Conservation (phyloP, 2,113 vertebrate species). For the Mohoua ochrocephala region DNA sequence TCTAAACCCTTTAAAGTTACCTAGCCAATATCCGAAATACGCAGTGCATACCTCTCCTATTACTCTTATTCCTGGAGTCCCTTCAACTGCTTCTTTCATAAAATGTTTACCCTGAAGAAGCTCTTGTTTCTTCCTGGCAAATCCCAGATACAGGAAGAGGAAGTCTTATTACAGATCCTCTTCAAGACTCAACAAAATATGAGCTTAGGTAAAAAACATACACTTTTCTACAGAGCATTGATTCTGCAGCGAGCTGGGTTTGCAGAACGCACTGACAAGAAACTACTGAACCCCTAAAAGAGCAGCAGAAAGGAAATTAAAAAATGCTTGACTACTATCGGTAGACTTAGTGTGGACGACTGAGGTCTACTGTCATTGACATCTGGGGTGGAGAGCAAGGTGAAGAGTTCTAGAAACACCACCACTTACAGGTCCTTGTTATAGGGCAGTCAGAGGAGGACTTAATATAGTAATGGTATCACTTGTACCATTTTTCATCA, state of each 20-base stretch:
- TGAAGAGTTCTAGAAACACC: background rate
- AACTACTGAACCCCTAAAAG: background rate
- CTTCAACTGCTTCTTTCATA: background rate
- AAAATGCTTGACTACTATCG: background rate
- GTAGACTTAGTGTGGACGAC: background rate
- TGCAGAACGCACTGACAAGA: background rate
- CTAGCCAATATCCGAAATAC: fast-evolving
- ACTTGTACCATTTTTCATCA: background rate
- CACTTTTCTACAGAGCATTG: background rate
- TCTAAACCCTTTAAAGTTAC: background rate
- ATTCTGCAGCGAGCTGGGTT: background rate
- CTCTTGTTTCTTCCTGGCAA: background rate
- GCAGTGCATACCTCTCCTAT: background rate
- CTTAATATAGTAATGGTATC: background rate
- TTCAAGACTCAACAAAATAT: background rate
- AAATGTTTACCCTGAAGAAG: background rate
- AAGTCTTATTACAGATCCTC: background rate
- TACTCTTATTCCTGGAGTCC: background rate
- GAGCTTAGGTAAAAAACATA: background rate
- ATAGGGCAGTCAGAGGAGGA: background rate
- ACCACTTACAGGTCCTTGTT: background rate
- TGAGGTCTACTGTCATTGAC: background rate
- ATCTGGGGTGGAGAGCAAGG: background rate
- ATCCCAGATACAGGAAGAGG: background rate
- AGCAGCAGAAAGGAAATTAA: background rate